Conservation (phyloP, 2,113 vertebrate species). For the Dicerorhinus sumatrensis region DNA sequence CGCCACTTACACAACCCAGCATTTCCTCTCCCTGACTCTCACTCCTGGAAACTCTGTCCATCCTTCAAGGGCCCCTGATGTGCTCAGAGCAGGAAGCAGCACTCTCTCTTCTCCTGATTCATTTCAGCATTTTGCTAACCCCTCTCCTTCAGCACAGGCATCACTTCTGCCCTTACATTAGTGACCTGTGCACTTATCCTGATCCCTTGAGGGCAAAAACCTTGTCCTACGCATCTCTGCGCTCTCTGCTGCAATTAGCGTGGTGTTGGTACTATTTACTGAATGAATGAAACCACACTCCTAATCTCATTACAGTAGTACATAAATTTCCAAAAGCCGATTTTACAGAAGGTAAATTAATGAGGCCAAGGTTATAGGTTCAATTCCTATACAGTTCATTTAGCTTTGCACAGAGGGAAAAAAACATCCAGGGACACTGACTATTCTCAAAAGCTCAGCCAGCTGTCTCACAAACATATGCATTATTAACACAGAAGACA, state of each 20-base stretch:
- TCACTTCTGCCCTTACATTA: not conserved
- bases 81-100: not conserved
- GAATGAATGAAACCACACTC: conserved; percentile 51
- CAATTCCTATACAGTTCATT: conserved; percentile 57
- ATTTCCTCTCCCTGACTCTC: not conserved
- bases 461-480: not conserved
- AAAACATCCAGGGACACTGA: not conserved
- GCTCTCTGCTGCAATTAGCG: not conserved
- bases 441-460: not conserved
- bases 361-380: conserved; percentile 73
- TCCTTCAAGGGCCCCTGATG: not conserved
- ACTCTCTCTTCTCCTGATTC: not conserved
- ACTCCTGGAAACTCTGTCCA: no score
- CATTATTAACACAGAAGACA: not conserved
- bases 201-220: not conserved
- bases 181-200: not conserved
- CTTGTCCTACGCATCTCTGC: not conserved
- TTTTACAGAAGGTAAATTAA: conserved; percentile 62
- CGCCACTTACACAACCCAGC: not conserved
- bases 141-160: not conserved
- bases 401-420: not conserved
- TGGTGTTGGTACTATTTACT: not conserved
- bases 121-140: not conserved
- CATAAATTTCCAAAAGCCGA: conserved; percentile 57
- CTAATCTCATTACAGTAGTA: conserved; percentile 51